Evolutionary conservation across 2,797 vertebrate species (phyloP).

Genomic region (Synanceia verrucosa): DNA sequence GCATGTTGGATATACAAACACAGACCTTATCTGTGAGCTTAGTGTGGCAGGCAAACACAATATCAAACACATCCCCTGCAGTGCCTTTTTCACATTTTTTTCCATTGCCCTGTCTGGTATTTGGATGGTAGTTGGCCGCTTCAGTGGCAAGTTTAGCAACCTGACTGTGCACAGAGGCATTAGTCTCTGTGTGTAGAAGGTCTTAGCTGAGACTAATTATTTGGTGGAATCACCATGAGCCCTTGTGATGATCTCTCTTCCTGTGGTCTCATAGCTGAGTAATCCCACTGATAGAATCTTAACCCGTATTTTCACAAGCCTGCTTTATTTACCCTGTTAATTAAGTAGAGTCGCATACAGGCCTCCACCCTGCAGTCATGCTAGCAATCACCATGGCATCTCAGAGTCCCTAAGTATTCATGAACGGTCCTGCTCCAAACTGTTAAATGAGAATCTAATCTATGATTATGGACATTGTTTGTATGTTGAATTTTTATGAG

Average conservation of each 20-base stretch:
- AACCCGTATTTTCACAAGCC: slow-evolving; percentile 65
- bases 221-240: slow-evolving; percentile 67
- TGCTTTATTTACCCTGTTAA: slow-evolving; percentile 75
- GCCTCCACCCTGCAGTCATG: slow-evolving; percentile 37
- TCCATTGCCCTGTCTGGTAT: slow-evolving; percentile 30
- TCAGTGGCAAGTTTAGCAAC: slow-evolving; percentile 23
- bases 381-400: slow-evolving; percentile 46
- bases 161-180: slow-evolving; percentile 45
- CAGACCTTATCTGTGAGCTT: slow-evolving; percentile 58
- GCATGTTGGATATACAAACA: slow-evolving; percentile 31
- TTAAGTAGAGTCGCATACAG: slow-evolving; percentile 56
- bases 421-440: slow-evolving; percentile 33
- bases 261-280: slow-evolving; percentile 69
- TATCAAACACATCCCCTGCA: slow-evolving; percentile 49
- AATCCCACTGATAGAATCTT: slow-evolving; percentile 75
- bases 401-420: slow-evolving; percentile 47
- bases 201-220: slow-evolving; percentile 73
- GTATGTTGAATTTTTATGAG: slow-evolving; percentile 53
- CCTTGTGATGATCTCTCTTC: slow-evolving; percentile 57
- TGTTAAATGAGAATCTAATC: slow-evolving; percentile 46
- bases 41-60: slow-evolving; percentile 29
- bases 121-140: slow-evolving; percentile 23
- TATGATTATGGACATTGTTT: slow-evolving; percentile 51
- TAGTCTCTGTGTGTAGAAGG: slow-evolving; percentile 55
- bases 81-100: slow-evolving; percentile 22